Evolutionary conservation across 2,888 invertebrate species (phyloP).

Genomic region (Axea sp.): DNA sequence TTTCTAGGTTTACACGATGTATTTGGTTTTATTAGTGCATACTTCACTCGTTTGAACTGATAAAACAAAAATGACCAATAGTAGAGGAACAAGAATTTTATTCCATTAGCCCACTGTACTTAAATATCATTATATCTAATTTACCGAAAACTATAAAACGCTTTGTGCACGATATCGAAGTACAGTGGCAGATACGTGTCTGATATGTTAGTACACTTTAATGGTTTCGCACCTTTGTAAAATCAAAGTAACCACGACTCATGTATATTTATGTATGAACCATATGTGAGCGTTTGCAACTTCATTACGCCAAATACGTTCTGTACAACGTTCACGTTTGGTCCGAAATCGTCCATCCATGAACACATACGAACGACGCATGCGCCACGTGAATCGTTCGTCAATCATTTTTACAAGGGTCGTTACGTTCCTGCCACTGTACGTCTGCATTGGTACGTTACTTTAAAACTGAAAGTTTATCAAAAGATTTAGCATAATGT

Average conservation of each 20-base stretch:
- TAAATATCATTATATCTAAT: constrained; percentile 38
- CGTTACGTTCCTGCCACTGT: constrained; percentile 8
- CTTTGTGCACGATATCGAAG: constrained; percentile 54
- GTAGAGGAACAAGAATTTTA: constrained; percentile 36
- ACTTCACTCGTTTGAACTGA: constrained; percentile 29
- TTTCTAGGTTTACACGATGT: constrained; percentile 28
- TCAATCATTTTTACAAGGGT: not conserved
- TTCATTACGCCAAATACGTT: no score
- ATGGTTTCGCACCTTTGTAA: no score
- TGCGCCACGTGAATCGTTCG: no score
- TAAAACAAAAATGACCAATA: constrained; percentile 10
- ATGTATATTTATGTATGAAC: no score
- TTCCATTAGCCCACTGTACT: constrained; percentile 52
- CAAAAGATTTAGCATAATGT: constrained; percentile 10
- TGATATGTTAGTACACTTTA: no score
- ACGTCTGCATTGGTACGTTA: constrained; percentile 21
- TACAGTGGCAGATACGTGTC: constrained; percentile 31
- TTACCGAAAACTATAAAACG: constrained; percentile 55
- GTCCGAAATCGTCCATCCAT: no score
- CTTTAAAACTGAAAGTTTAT: constrained; percentile 24
- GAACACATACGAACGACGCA: no score
- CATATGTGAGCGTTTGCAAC: no score
- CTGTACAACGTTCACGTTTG: no score
- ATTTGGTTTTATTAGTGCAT: constrained; percentile 6
- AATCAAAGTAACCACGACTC: no score